Evolutionary conservation across 2,113 vertebrate genomes (phyloP).

Genomic region (Podarcis cretensis): DNA sequence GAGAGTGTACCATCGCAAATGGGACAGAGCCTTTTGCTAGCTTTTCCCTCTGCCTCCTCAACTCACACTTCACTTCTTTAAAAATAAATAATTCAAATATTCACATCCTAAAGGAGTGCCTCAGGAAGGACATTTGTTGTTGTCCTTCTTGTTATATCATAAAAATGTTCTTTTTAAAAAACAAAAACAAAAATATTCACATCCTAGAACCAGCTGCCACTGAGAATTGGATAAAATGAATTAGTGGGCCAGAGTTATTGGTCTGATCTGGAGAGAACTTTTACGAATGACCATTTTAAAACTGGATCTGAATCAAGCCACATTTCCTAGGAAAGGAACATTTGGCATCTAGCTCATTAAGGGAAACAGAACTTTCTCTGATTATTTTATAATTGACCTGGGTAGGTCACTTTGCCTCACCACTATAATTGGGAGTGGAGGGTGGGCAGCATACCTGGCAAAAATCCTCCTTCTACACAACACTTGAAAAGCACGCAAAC

Average conservation of each 20-base stretch:
- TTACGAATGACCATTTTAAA: background rate
- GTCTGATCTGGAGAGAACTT: background rate
- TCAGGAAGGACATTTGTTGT: too few relatives aligned
- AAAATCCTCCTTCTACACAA: background rate
- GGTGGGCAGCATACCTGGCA: too few relatives aligned
- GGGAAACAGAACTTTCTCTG: background rate
- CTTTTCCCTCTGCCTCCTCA: background rate
- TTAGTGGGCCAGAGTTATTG: background rate
- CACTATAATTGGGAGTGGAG: background rate
- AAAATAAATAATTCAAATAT: background rate
- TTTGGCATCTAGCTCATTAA: background rate
- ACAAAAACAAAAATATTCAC: background rate
- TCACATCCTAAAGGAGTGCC: too few relatives aligned
- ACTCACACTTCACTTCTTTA: background rate
- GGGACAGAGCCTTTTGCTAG: background rate
- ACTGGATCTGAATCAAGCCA: background rate
- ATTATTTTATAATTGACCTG: background rate
- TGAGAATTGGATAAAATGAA: background rate
- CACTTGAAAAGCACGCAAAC: background rate
- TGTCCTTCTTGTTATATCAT: too few relatives aligned
- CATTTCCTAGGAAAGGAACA: background rate
- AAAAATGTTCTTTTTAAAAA: too few relatives aligned
- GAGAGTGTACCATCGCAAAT: background rate
- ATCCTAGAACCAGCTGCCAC: background rate
- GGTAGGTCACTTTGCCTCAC: background rate